Evolutionary conservation across 2,113 vertebrate genomes (phyloP), one percentile per base, ranked within the genome.

Genomic region (Chionomys nivalis): DNA sequence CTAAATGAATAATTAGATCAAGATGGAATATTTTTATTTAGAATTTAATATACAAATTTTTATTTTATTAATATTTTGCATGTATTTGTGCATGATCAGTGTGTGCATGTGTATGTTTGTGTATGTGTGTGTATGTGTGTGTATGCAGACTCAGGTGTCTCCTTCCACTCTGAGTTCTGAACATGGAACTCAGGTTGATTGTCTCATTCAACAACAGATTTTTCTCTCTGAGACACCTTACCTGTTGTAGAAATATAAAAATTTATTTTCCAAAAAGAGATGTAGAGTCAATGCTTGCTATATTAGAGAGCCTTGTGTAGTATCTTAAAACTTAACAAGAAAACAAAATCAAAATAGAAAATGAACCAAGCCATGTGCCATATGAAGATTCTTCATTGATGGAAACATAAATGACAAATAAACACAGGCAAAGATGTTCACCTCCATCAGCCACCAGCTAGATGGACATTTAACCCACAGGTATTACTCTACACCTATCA

Each of bases 11-110:
- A 92, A 72, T 49, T 55, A 90, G 12, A 26, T 92, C 36, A 89
- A 93, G 73, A 90, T 79, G 58, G 88, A 95, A 73, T 52, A 24
- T 81, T 94, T 21, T 81, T 94, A 66, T 42, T 26, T 88, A 61
- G 17, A 81, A 82, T 49, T 12, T 28, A 95, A 93, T 72, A 65
- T 66, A 68, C 1, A 52, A 36, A 58, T 17, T 17, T 61, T 83
- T 28, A 61, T 66, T 63, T 28, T 94, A 58, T 81, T 42, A 73
- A 39, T 87, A 1, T 83, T 63, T 42, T 83, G n/a, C 58, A 83
- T 52, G 49, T 55, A 13, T 26, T 36, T 82, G 52, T 39, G 36
- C 10, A 11, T 14, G 36, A 12, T 66, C 5, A 31, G 65, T 73
- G n/a, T 39, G 21, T n/a, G 36, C 24, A 11, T 49, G 14, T 79